Evolutionary conservation across 2,797 vertebrate species (phyloP).

Genomic region (Gymnoscopelus microlampas): DNA sequence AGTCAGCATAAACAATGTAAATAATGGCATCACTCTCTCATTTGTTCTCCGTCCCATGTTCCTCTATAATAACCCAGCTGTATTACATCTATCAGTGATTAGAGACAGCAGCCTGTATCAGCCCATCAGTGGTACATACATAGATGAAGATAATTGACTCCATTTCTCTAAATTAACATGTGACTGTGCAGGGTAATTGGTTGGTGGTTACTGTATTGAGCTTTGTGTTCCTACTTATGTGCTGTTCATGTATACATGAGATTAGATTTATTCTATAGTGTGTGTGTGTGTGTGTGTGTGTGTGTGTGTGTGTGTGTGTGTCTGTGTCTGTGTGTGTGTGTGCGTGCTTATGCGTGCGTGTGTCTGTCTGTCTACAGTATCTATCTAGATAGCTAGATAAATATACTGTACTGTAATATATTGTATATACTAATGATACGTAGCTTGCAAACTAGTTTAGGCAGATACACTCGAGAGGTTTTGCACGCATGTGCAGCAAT

Average conservation of each 20-base stretch:
- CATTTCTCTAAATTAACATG: slow-evolving; percentile 21
- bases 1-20: slow-evolving; percentile 15
- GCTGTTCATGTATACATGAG: slow-evolving; percentile 6
- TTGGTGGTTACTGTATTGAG: slow-evolving; percentile 20
- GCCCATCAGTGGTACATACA: background rate
- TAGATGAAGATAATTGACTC: slow-evolving; percentile 11
- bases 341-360: too few species aligned
- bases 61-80: slow-evolving; percentile 64
- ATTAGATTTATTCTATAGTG: slow-evolving; percentile 1
- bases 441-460: too few species aligned
- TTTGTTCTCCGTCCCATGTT: slow-evolving; percentile 40
- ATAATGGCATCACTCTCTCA: slow-evolving; percentile 43
- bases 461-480: too few species aligned
- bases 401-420: too few species aligned
- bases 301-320: too few species aligned
- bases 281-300: too few species aligned
- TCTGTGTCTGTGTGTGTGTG: too few species aligned
- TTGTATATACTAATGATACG: too few species aligned
- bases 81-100: slow-evolving; percentile 63
- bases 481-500: background rate
- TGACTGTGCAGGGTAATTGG: slow-evolving; percentile 32
- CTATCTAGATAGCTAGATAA: too few species aligned
- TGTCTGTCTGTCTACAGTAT: too few species aligned
- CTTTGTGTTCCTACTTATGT: background rate
- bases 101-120: slow-evolving; percentile 28